Evolutionary conservation across 64 coral and sea anemone species (phyloP).

Genomic region (Stylophora pistillata): DNA sequence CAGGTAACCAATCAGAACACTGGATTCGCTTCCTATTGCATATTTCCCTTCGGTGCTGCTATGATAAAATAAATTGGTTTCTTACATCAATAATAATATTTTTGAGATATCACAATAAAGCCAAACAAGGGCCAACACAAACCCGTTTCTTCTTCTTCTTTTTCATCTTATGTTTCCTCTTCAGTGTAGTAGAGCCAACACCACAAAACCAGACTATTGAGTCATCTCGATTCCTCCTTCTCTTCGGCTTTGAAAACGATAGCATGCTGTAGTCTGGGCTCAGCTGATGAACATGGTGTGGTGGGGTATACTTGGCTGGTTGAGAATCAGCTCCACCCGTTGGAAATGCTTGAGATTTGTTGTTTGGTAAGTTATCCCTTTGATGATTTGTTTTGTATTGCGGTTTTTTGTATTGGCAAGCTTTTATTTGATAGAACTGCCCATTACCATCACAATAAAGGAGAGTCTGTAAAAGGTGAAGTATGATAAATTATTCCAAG

Average conservation of each 20-base stretch:
- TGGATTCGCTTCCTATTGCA: too few species aligned
- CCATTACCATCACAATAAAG: slow-evolving; percentile 38
- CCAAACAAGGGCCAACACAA: too few species aligned
- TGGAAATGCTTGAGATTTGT: too few species aligned
- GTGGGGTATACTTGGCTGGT: background rate
- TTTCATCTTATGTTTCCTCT: background rate
- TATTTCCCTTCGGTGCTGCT: too few species aligned
- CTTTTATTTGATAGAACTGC: background rate
- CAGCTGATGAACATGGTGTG: slow-evolving; percentile 29
- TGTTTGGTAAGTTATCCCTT: background rate
- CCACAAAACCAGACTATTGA: slow-evolving; percentile 14
- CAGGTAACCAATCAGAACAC: too few species aligned
- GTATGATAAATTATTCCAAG: too few species aligned
- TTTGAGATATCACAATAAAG: too few species aligned
- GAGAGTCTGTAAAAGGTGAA: background rate
- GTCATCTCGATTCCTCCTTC: slow-evolving; percentile 12
- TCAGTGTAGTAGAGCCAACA: background rate
- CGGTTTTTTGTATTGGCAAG: background rate
- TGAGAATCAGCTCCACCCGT: background rate
- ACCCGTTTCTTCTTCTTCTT: slow-evolving; percentile 17
- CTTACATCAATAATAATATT: too few species aligned
- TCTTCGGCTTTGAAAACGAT: slow-evolving; percentile 13
- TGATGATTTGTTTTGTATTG: background rate
- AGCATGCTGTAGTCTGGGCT: slow-evolving; percentile 23
- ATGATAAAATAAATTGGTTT: too few species aligned